These are phyloP conservation scores for Lasioglossum albipes DNA, from an alignment of 1,140 invertebrate genomes.

Conservation along the genomic window DNA sequence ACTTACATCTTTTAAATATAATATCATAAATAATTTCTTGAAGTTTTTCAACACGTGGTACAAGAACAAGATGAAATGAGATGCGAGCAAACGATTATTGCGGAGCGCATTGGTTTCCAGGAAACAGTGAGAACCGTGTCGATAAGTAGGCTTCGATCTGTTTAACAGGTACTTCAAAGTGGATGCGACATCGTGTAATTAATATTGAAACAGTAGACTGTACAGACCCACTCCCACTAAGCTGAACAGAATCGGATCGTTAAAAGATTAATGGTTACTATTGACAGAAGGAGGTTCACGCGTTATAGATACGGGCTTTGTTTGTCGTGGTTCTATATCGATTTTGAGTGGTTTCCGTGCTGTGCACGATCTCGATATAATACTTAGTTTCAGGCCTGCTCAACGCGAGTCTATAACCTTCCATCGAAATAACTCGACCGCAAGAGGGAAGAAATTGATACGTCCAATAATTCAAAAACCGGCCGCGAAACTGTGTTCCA, in stretches of 20 bases:
- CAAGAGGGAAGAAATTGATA: neutral
- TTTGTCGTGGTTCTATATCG: constrained; percentile 25
- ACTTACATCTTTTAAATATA: too few species aligned
- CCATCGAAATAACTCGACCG: neutral
- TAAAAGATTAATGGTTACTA: constrained; percentile 35
- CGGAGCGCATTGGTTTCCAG: too few species aligned
- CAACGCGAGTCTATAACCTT: neutral
- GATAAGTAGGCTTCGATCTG: too few species aligned
- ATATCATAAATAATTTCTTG: too few species aligned
- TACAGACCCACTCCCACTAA: too few species aligned
- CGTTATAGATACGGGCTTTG: neutral
- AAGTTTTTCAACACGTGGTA: too few species aligned
- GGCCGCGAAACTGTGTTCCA: neutral
- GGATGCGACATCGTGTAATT: neutral
- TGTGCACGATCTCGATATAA: constrained; percentile 12
- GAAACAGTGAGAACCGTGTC: too few species aligned
- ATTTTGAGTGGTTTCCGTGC: constrained; percentile 32
- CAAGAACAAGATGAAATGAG: too few species aligned
- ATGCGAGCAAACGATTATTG: too few species aligned
- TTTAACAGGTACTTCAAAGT: neutral
- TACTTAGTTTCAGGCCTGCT: neutral
- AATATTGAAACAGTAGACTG: neutral
- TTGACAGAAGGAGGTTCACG: constrained; percentile 15
- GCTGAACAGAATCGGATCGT: constrained; percentile 15
- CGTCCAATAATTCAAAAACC: neutral